Percentiles rank a stretch among this genome's conserved stretches.
Conservation (phyloP, 2,113 vertebrate species). For the Campylomormyrus numenius region DNA sequence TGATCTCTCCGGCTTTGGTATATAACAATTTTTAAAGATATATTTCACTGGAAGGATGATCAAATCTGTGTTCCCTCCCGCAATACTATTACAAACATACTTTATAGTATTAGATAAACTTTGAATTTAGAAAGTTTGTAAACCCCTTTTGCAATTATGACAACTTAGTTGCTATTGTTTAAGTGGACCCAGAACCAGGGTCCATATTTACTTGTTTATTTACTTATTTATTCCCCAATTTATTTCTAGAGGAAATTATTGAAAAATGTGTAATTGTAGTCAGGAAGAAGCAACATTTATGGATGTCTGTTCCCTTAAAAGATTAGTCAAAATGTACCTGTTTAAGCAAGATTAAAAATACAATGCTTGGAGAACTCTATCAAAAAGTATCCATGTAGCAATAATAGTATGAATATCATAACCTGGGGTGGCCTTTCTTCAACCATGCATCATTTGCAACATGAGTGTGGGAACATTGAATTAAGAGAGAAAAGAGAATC, state of each 20-base stretch:
- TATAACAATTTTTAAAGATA: background rate
- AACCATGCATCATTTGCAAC: background rate
- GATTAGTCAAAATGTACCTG: background rate
- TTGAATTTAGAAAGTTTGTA: background rate
- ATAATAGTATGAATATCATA: background rate
- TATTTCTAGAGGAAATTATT: background rate
- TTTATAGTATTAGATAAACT: background rate
- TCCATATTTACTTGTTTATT: background rate
- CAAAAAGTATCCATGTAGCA: background rate
- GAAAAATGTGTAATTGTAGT: background rate
- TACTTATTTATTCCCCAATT: background rate
- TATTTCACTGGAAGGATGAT: background rate
- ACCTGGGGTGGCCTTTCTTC: background rate
- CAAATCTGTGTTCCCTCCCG: background rate
- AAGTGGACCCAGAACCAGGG: background rate
- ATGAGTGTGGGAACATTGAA: background rate
- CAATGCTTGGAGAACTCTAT: background rate
- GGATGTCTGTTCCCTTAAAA: background rate
- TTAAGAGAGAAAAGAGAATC: background rate
- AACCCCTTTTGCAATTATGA: background rate
- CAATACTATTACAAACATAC: background rate
- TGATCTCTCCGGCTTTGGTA: background rate
- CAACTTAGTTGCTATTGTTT: background rate
- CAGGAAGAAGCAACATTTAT: background rate
- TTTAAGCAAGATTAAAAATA: background rate